Conservation (phyloP, 2,888 invertebrate genomes). For the Tiliacea citrago region DNA sequence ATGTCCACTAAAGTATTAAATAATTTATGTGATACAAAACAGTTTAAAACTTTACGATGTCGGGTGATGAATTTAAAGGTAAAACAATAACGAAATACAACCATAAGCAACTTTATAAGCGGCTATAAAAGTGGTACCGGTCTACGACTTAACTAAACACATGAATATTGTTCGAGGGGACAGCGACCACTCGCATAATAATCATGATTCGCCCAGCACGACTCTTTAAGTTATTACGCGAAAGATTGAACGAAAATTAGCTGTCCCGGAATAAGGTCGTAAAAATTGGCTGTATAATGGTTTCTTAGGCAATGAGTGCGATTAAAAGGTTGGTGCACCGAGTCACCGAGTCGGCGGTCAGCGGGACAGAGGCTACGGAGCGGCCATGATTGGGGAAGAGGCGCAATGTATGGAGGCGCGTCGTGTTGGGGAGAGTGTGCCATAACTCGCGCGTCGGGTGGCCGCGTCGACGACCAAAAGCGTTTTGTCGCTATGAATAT, state of each 20-base stretch:
- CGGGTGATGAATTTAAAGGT: constrained; percentile 67
- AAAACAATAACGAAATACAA: constrained; percentile 72
- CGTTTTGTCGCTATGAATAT: constrained; percentile 87
- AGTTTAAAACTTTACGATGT: constrained; percentile 68
- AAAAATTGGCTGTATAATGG: constrained; percentile 75
- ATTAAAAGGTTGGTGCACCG: constrained; percentile 75
- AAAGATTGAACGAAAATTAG: constrained; percentile 83
- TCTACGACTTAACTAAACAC: constrained; percentile 74
- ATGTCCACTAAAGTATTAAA: constrained; percentile 63
- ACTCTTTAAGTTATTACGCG: constrained; percentile 82
- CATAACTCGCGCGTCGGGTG: constrained; percentile 86
- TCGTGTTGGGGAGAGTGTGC: constrained; percentile 74
- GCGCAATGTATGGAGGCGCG: constrained; percentile 72
- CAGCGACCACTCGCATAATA: constrained; percentile 79
- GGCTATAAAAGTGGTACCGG: constrained; percentile 73
- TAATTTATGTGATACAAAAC: constrained; percentile 68
- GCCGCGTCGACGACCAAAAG: constrained; percentile 81
- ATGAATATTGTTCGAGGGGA: constrained; percentile 80
- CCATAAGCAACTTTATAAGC: constrained; percentile 72
- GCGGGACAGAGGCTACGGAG: constrained; percentile 46
- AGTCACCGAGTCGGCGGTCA: constrained; percentile 62
- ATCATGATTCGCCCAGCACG: constrained; percentile 85
- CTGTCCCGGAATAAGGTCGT: constrained; percentile 77
- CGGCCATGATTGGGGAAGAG: constrained; percentile 53
- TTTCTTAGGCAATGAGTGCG: constrained; percentile 71